phyloP scores from a whole-genome alignment of 2,797 vertebrate species.

The Clarias platycephalus region DNA sequence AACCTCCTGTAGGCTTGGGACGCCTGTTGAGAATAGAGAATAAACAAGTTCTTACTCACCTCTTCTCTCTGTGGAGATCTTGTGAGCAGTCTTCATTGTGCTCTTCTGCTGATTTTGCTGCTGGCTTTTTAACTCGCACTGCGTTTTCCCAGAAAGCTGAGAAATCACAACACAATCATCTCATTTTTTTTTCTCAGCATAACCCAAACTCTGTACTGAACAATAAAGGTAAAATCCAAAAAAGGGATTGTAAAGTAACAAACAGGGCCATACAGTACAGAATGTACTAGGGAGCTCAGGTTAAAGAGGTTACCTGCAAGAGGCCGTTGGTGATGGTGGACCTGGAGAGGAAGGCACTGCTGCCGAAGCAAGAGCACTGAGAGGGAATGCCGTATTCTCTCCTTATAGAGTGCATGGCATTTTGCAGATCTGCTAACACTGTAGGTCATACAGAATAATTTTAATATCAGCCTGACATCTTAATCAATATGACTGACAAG shows the following conservation, averaged over 20 bases:
- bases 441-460: constrained; percentile 46
- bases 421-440: constrained; percentile 90
- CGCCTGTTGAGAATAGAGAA: not conserved
- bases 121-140: constrained; percentile 43
- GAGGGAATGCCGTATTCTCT: constrained; percentile 86
- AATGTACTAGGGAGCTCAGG: not conserved
- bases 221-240: not conserved
- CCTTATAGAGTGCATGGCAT: constrained; percentile 85
- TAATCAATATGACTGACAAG: constrained; percentile 9
- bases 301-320: constrained; percentile 78
- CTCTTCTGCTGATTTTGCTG: constrained; percentile 46
- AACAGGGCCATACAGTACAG: not conserved
- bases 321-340: constrained; percentile 86
- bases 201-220: not conserved
- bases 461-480: constrained; percentile 21
- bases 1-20: not conserved
- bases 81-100: constrained; percentile 26
- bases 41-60: constrained; percentile 31
- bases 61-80: constrained; percentile 37
- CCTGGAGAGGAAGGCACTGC: constrained; percentile 74
- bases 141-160: constrained; percentile 49
- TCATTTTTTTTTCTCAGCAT: constrained; percentile 1
- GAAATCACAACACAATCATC: constrained; percentile 17
- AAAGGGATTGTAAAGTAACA: not conserved
- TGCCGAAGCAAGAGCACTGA: constrained; percentile 82